Evolutionary conservation across 2,797 vertebrate species (phyloP), one percentile per base, ranked within the genome.

Genomic region (Muscicapa comitata): DNA sequence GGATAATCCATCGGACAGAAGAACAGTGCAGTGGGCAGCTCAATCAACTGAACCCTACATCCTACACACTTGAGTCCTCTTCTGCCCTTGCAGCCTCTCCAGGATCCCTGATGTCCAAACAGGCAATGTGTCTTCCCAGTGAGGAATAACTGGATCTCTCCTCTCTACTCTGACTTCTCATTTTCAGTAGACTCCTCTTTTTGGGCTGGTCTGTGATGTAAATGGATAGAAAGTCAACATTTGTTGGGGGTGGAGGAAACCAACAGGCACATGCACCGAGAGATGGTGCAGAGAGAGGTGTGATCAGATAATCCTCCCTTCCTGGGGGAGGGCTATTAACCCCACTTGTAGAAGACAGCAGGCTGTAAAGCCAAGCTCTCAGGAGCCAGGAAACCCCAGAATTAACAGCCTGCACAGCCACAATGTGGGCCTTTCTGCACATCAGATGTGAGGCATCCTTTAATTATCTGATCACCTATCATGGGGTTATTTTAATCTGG

Each of bases 391-490:
- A 86, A 88, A 86, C 0, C 0, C 17, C 31, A 43, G 72, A 83
- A 75, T 70, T 42, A 80, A 26, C 47, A 84, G 43, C 76, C 62
- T 66, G 40, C 66, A 40, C 43, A 88, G 58, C 76, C 83, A 45
- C 81, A 48, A 2, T 11, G 33, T 18, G 59, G 26, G 73, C 61
- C 81, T 74, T 83, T 72, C 65, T 68, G 65, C 72, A 25, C 58
- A 86, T 17, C 3, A 19, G 53, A 59, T n/a, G 65, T 2, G 58
- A 75, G 45, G 40, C 78, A 77, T 26, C 53, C 90, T 85, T 93
- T 92, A 91, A 95, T 91, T 93, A 89, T 61, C 59, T 12, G 84
- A 65, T 87, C 92, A 75, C 81, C 81, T 43, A 20, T 67, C 40
- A 43, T 10, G 70, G 65, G 70, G 65, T 91, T 87, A 61, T 91